These are phyloP conservation scores for Tenthredo mesomela DNA, from an alignment of 2,888 invertebrate genomes.

Conservation along the genomic window DNA sequence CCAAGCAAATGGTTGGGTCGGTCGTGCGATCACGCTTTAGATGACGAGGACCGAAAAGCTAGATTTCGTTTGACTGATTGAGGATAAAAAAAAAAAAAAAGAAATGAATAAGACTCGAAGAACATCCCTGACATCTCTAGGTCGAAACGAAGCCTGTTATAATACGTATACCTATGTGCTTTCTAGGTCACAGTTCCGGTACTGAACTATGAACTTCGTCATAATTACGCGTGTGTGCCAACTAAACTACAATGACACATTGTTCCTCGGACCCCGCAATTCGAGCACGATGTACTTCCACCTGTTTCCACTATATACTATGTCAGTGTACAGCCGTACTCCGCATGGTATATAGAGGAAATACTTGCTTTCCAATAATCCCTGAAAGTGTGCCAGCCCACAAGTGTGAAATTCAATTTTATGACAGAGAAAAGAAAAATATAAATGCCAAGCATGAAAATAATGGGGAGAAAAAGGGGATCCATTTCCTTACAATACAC, in stretches of 20 bases:
- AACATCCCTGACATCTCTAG: neutral
- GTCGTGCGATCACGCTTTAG: neutral
- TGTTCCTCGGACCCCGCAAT: slow-evolving; percentile 27
- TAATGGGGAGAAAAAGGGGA: neutral
- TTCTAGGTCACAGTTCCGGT: neutral
- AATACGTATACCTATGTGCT: neutral
- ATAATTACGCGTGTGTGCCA: slow-evolving; percentile 31
- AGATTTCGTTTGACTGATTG: neutral
- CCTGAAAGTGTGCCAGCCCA: neutral
- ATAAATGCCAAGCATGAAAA: neutral
- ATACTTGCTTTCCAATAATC: slow-evolving; percentile 1
- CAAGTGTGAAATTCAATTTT: neutral
- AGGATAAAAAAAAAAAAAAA: neutral
- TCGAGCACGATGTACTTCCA: slow-evolving; percentile 4
- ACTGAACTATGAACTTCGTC: slow-evolving; percentile 34
- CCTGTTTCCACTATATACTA: neutral
- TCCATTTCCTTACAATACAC: neutral
- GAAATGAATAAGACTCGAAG: neutral
- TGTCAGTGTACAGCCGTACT: neutral
- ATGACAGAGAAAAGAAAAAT: neutral
- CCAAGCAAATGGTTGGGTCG: neutral
- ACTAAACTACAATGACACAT: slow-evolving; percentile 37
- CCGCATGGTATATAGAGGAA: neutral
- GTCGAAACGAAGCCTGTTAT: neutral
- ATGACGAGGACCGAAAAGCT: slow-evolving; percentile 14